A percentile compares a stretch with the other conserved stretches of the same genome.
These are phyloP conservation scores for Sarcophilus harrisii DNA, from an alignment of 2,797 vertebrate genomes.

Conservation along the genomic window DNA sequence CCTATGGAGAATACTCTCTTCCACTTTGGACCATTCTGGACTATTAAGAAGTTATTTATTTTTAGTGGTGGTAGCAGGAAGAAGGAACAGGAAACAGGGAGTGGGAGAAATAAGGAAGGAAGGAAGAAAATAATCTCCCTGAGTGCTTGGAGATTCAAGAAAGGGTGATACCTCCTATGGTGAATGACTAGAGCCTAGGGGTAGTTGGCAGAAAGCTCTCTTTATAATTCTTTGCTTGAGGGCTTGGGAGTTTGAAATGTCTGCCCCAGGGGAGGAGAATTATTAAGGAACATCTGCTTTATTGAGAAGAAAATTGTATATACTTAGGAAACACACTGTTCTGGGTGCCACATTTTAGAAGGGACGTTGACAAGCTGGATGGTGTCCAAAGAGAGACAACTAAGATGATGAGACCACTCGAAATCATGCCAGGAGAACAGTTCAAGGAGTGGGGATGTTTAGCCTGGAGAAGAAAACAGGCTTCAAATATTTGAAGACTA, in stretches of 20 bases:
- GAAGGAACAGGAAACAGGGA: background rate
- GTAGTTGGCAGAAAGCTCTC: background rate
- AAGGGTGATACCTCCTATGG: background rate
- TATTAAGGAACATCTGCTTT: conserved; percentile 6
- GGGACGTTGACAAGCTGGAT: background rate
- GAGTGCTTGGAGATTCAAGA: background rate
- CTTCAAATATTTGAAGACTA: background rate
- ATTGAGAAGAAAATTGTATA: conserved; percentile 15
- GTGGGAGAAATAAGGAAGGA: background rate
- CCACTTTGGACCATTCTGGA: background rate
- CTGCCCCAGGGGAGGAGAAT: conserved; percentile 5
- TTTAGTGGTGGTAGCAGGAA: background rate
- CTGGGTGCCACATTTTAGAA: background rate
- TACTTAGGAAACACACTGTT: background rate
- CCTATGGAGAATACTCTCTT: background rate
- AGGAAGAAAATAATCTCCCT: background rate
- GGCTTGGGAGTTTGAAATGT: conserved; percentile 17
- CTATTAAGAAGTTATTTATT: background rate
- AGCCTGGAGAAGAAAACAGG: background rate
- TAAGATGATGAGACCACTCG: background rate
- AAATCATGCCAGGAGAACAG: background rate
- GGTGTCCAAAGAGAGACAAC: background rate
- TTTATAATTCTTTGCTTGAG: background rate
- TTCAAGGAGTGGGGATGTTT: background rate
- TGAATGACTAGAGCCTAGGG: background rate